Evolutionary conservation across 2,797 vertebrate species (phyloP).

Genomic region (Cossypha niveicapilla): DNA sequence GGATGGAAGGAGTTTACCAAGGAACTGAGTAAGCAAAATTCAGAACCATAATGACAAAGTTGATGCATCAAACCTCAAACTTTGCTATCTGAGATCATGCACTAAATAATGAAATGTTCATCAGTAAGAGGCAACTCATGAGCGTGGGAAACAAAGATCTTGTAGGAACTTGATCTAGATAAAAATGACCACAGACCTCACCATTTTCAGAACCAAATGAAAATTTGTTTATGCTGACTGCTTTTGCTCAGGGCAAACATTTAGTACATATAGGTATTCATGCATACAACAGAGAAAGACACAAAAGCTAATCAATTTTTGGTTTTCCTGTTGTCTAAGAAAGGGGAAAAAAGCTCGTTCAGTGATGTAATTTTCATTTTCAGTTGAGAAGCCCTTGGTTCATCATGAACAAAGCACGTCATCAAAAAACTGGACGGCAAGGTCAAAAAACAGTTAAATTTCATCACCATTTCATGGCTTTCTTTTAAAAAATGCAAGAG

Average conservation of each 20-base stretch:
- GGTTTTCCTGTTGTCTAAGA: neutral
- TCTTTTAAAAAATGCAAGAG: neutral
- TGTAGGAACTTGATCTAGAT: neutral
- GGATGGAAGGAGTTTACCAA: neutral
- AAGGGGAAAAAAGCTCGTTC: neutral
- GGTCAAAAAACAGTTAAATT: neutral
- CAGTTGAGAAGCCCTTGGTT: neutral
- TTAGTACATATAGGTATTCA: neutral
- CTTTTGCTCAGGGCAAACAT: neutral
- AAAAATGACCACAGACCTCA: conserved; percentile 41
- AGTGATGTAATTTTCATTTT: neutral
- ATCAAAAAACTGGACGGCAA: neutral
- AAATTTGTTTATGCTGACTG: conserved; percentile 8
- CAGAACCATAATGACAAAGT: conserved; percentile 48
- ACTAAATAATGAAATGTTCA: conserved; percentile 16
- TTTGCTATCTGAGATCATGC: conserved; percentile 16
- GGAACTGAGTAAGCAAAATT: conserved; percentile 29
- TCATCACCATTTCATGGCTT: neutral
- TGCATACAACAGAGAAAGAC: neutral
- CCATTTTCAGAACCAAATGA: conserved; percentile 34
- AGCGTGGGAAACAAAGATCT: conserved; percentile 52
- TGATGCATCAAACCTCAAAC: conserved; percentile 5
- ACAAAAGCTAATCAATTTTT: neutral
- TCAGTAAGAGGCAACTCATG: conserved; percentile 14
- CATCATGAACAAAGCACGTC: neutral